A percentile compares a stretch with the other conserved stretches of the same genome.
Evolutionary conservation across 2,113 vertebrate genomes (phyloP).

Genomic region (Nematolebias whitei): DNA sequence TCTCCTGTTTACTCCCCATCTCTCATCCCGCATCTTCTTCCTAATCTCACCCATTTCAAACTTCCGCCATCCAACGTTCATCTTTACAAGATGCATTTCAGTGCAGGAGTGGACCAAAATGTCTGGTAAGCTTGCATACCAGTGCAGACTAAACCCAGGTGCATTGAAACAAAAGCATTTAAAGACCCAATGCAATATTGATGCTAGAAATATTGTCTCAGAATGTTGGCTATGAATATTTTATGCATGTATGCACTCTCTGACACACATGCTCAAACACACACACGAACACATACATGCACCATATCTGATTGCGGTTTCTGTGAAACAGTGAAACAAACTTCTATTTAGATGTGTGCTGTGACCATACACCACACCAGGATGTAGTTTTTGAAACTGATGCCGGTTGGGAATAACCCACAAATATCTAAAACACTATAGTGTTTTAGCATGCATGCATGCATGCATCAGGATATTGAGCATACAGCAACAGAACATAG

Average conservation of each 20-base stretch:
- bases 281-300: slow-evolving; percentile 3
- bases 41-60: slow-evolving; percentile 26
- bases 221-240: slow-evolving; percentile 86
- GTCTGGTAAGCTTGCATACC: slow-evolving; percentile 30
- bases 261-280: slow-evolving; percentile 32
- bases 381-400: not conserved
- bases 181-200: slow-evolving; percentile 85
- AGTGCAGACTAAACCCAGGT: slow-evolving; percentile 28
- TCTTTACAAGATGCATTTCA: slow-evolving; percentile 18
- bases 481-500: too few species aligned
- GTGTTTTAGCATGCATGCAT: too few species aligned
- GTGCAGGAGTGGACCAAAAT: slow-evolving; percentile 9
- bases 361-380: not conserved
- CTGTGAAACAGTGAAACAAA: slow-evolving; percentile 3
- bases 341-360: slow-evolving; percentile 22
- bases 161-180: slow-evolving; percentile 81
- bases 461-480: too few species aligned
- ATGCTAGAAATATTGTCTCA: slow-evolving; percentile 82
- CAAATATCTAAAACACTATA: too few species aligned
- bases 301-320: slow-evolving; percentile 22
- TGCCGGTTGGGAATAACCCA: too few species aligned
- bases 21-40: not conserved
- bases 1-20: slow-evolving; percentile 14
- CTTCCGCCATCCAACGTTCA: slow-evolving; percentile 40
- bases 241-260: slow-evolving; percentile 76